Conservation (phyloP, 2,797 vertebrate species). For the Rhabdomys pumilio region DNA sequence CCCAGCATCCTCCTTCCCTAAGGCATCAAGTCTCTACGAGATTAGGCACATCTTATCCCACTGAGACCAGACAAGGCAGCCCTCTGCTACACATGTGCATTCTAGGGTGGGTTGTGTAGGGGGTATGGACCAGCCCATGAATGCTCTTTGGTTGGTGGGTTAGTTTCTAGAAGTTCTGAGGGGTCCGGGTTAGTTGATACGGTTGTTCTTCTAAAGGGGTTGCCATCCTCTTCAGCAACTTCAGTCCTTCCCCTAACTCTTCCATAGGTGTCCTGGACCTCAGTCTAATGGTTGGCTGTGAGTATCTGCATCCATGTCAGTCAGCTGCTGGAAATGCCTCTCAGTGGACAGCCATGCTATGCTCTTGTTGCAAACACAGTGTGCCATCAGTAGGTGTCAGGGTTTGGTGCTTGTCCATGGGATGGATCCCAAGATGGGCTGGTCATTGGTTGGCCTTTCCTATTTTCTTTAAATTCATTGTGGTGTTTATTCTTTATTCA, state of each 20-base stretch:
- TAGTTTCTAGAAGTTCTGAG: not conserved
- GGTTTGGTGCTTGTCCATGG: not conserved
- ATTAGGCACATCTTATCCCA: too few species aligned
- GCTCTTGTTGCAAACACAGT: not conserved
- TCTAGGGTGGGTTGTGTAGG: too few species aligned
- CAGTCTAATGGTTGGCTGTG: not conserved
- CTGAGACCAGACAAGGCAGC: too few species aligned
- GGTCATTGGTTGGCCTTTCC: not conserved
- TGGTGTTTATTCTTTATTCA: not conserved
- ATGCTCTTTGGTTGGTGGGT: not conserved
- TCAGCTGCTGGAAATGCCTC: not conserved
- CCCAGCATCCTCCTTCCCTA: too few species aligned
- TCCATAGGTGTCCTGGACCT: too few species aligned
- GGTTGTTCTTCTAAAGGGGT: not conserved
- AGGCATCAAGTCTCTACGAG: too few species aligned
- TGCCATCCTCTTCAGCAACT: not conserved
- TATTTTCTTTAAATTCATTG: not conserved
- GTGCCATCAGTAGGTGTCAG: not conserved
- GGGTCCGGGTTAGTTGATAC: not conserved
- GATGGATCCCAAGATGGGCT: not conserved
- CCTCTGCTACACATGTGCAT: too few species aligned
- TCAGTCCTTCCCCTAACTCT: too few species aligned
- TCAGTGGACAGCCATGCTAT: not conserved
- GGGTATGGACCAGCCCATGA: too few species aligned
- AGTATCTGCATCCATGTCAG: not conserved